Base-by-base conservation (phyloP, 2,888 invertebrate genomes). In the Fragum fragum region DNA sequence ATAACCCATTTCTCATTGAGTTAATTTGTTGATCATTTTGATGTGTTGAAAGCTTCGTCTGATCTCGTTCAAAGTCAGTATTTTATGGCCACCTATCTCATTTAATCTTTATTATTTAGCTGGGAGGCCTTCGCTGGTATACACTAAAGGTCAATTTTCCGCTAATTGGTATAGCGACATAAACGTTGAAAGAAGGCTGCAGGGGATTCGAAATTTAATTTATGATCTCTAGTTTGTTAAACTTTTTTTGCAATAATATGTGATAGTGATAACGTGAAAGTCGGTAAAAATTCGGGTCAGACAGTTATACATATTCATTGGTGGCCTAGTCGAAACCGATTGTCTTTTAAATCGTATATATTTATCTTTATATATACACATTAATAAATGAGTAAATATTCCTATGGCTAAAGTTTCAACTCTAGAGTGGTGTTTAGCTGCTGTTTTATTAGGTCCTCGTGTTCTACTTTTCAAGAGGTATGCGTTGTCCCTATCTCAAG, bases 71-170 rank as follows among this genome's bases (percentile, higher is more conserved):
- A 66, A 42, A 66, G 66, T 18, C 29, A 23, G 39, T 1, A 36
- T n/a, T 66, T 66, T 66, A 66, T 18, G 39, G 23, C 42, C 66
- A 73, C 21, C 47, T 75, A 68, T 75, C 68, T 66, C 55, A 52
- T 32, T 39, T 53, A 23, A 75, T 75, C 75, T 75, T 68, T 75
- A 75, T 75, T 66, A 55, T 53, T 53, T 42, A 42, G 73, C 28
- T 39, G 52, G 61, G 70, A 53, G 53, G 47, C n/a, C 21, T 26
- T 76, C 47, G 18, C 47, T 53, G 47, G 73, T 73, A n/a, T 69
- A 55, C 76, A 72, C 28, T 63, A 73, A 68, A 72, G 83, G 80
- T 84, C 83, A 81, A 84, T 70, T 81, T 84, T 84, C 83, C 83
- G 83, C 83, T 81, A 78, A 84, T 80, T 84, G 80, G 83, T 63